Evolutionary conservation across 2,113 vertebrate genomes (phyloP).

Genomic region (Corythoichthys intestinalis): DNA sequence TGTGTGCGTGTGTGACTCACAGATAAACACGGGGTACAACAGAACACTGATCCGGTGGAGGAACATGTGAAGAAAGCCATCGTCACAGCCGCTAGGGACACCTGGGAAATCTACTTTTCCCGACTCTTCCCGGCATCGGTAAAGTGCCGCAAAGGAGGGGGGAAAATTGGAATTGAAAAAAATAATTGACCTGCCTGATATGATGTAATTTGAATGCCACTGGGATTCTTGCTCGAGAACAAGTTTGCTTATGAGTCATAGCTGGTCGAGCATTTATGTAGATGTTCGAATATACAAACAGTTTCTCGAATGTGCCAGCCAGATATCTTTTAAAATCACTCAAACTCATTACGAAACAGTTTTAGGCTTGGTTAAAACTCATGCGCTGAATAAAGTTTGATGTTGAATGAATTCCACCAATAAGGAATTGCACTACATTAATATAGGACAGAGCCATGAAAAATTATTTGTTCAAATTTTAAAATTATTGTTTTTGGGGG

Average conservation of each 20-base stretch:
- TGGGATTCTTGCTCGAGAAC: neutral
- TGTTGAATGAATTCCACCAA: neutral
- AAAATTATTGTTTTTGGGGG: no score
- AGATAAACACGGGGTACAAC: slow-evolving; percentile 84
- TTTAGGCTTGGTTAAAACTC: neutral
- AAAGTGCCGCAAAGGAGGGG: slow-evolving; percentile 35
- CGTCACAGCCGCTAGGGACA: slow-evolving; percentile 77
- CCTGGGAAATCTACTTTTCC: slow-evolving; percentile 92
- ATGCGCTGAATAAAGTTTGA: neutral
- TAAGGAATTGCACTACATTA: no score
- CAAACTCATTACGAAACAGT: neutral
- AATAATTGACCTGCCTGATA: neutral
- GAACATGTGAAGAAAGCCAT: slow-evolving; percentile 84
- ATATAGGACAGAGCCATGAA: neutral
- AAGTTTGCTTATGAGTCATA: no score
- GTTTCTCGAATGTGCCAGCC: no score
- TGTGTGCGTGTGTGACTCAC: slow-evolving; percentile 43
- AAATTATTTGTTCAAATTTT: no score
- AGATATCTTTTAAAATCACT: no score
- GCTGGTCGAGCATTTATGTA: no score
- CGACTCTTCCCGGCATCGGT: slow-evolving; percentile 94
- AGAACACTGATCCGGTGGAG: slow-evolving; percentile 77
- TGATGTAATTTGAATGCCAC: neutral
- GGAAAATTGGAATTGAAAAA: neutral
- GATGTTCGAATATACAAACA: no score